phyloP scores from a whole-genome alignment of 2,888 invertebrate genomes.

The Oithona nana region DNA sequence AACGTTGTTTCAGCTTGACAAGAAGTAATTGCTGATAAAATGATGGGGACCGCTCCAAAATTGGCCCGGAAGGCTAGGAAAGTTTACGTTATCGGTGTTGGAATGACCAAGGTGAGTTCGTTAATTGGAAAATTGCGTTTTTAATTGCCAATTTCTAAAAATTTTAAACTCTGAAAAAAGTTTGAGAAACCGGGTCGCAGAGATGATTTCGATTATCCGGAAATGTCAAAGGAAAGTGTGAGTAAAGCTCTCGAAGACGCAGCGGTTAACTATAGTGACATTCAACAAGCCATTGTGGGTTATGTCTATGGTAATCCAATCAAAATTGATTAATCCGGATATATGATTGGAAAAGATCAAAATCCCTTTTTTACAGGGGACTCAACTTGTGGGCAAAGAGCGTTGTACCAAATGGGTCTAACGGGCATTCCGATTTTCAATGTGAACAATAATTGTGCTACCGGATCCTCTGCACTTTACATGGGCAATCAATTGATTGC shows the following conservation, averaged over 20 bases:
- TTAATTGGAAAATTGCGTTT: background rate
- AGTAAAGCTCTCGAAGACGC: slow-evolving; percentile 69
- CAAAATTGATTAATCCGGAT: slow-evolving; percentile 18
- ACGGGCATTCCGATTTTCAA: slow-evolving; percentile 93
- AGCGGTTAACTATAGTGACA: slow-evolving; percentile 46
- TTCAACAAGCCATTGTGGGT: slow-evolving; percentile 77
- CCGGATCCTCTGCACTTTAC: slow-evolving; percentile 77
- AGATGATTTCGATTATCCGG: slow-evolving; percentile 72
- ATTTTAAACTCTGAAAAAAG: slow-evolving; percentile 26
- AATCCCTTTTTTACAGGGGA: too few relatives aligned
- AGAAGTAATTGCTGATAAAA: too few relatives aligned
- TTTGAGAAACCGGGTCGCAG: slow-evolving; percentile 80
- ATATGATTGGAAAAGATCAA: too few relatives aligned
- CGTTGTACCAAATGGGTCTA: slow-evolving; percentile 80
- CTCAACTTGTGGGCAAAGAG: slow-evolving; percentile 85
- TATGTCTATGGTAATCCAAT: slow-evolving; percentile 55
- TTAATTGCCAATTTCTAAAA: background rate
- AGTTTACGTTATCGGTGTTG: slow-evolving; percentile 82
- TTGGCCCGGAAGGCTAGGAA: too few relatives aligned
- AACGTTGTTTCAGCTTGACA: too few relatives aligned
- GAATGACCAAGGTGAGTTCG: slow-evolving; percentile 76
- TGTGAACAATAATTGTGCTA: slow-evolving; percentile 96
- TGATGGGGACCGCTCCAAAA: too few relatives aligned
- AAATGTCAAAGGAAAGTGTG: slow-evolving; percentile 83
- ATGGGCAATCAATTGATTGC: slow-evolving; percentile 82